These are phyloP conservation scores for Cordilura impudica DNA, from an alignment of 2,888 invertebrate genomes.

Conservation along the genomic window DNA sequence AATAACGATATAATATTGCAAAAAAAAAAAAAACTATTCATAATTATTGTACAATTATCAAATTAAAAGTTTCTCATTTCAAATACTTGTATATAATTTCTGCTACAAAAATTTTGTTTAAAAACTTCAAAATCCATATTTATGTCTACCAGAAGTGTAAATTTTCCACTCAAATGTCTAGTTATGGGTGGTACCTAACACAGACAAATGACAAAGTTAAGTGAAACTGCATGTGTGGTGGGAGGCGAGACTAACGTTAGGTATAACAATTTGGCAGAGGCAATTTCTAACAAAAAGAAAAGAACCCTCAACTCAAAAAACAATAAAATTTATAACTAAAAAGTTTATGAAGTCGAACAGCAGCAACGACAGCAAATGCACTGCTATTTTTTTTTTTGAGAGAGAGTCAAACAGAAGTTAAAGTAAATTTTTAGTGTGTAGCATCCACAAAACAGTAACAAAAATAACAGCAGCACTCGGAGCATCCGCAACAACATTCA, in stretches of 20 bases:
- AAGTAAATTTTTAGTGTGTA: constrained; percentile 29
- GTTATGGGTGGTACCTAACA: constrained; percentile 51
- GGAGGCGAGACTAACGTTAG: constrained; percentile 49
- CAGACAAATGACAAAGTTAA: constrained; percentile 54
- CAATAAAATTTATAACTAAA: constrained; percentile 54
- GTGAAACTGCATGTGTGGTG: constrained; percentile 58
- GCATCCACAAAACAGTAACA: constrained; percentile 10
- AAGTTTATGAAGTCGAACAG: constrained; percentile 42
- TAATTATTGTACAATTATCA: no score
- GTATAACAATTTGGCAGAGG: constrained; percentile 50
- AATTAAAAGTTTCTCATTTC: no score
- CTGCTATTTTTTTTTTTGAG: not conserved
- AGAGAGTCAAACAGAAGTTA: constrained; percentile 44
- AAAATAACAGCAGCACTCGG: constrained; percentile 13
- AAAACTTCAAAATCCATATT: constrained; percentile 38
- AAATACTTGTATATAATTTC: no score
- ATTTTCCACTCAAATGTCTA: constrained; percentile 47
- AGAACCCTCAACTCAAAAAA: no score
- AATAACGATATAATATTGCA: no score
- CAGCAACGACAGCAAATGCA: constrained; percentile 6
- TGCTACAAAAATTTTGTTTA: constrained; percentile 19
- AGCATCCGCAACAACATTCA: not conserved
- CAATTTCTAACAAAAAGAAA: not conserved
- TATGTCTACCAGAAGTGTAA: constrained; percentile 55
- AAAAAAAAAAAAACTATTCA: not conserved